Evolutionary conservation across 2,888 invertebrate genomes (phyloP), one percentile per base, ranked within the genome.

Genomic region (Sarcophaga carnaria): DNA sequence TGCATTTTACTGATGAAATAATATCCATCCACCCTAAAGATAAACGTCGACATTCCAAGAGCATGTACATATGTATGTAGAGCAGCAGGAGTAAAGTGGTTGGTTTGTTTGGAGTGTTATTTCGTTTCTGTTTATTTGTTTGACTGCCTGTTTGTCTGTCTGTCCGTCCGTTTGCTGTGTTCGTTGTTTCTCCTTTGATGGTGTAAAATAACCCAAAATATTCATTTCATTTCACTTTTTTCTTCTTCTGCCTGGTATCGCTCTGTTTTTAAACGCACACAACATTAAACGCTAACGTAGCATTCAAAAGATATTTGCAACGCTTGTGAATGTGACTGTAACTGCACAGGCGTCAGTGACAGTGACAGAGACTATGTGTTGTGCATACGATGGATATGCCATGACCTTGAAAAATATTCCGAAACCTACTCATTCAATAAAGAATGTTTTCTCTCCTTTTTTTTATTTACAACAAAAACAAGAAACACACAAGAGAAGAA

Each of bases 321-420:
- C 70, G 66, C 80, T 54, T 54, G 37, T 2, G 10, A 37, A 37
- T 37, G 37, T 37, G 37, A 37, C 37, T 37, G 37, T 54, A 17
- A 54, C 54, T 54, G 17, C 54, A 54, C 12, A 54, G 54, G 14
- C 12, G 54, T 14, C 54, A 54, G 54, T 54, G 54, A 54, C 54
- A 54, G 54, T 54, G 17, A 17, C 17, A 54, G 54, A 0, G 17
- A 54, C 54, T 54, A 71, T 37, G 64, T 54, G 45, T 14, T 72
- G 64, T 59, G 25, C 17, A 47, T 70, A n/a, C 54, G 54, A 62
- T 59, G 10, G 72, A 83, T 54, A 62, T 60, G 72, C 70, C 80
- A 86, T 86, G 92, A 92, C 92, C 92, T 92, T 92, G 92, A 92
- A 92, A 92, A 92, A 90, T 91, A 92, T 92, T 92, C 89, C 92